A percentile compares a stretch with the other conserved stretches of the same genome.
These are phyloP conservation scores for Caenorhabditis imperialis DNA, from an alignment of 2,888 invertebrate genomes.

Conservation along the genomic window DNA sequence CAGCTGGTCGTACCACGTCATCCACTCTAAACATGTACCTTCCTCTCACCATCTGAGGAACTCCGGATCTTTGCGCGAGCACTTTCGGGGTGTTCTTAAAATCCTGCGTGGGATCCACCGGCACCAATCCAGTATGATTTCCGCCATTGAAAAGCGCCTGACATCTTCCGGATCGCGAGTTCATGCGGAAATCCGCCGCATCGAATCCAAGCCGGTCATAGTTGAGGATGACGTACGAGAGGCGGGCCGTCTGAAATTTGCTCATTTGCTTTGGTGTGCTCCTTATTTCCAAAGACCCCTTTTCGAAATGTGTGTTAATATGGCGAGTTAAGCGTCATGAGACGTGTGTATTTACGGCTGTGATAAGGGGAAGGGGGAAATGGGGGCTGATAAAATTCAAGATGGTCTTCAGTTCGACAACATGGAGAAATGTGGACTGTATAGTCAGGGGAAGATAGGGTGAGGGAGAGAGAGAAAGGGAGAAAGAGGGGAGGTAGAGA, in stretches of 20 bases:
- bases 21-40: constrained; percentile 95
- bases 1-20: constrained; percentile 92
- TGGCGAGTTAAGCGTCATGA: constrained; percentile 44
- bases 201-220: constrained; percentile 93
- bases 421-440: no score
- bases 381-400: no score
- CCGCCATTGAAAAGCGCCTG: constrained; percentile 78
- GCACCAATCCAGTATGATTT: constrained; percentile 77
- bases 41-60: constrained; percentile 81
- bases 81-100: constrained; percentile 77
- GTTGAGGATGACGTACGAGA: constrained; percentile 95
- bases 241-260: constrained; percentile 85
- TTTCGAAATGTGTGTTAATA: constrained; percentile 48
- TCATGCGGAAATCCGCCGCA: constrained; percentile 80
- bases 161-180: constrained; percentile 75
- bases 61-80: constrained; percentile 76
- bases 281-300: constrained; percentile 5
- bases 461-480: no score
- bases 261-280: background rate
- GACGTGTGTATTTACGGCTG: constrained; percentile 49
- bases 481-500: no score
- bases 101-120: constrained; percentile 75
- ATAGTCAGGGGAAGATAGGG: no score
- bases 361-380: no score
- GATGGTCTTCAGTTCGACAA: no score